Conservation (phyloP, 1,140 invertebrate species). For the Palaemon carinicauda region DNA sequence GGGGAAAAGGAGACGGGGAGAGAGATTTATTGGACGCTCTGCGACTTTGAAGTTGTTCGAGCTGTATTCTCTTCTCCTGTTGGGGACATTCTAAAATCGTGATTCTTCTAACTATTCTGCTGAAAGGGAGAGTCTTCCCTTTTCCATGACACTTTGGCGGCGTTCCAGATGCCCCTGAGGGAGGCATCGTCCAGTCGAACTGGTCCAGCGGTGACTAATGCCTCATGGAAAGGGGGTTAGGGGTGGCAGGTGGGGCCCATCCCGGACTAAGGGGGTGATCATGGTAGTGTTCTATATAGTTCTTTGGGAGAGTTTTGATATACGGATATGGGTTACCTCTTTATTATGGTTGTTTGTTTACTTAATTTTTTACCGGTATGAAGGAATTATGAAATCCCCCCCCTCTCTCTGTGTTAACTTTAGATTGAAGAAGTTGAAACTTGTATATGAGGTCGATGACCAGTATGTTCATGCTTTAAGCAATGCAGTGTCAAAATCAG, state of each 20-base stretch:
- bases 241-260: too few species aligned
- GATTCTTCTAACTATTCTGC: background rate
- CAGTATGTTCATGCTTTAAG: too few species aligned
- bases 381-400: too few species aligned
- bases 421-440: too few species aligned
- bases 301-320: background rate
- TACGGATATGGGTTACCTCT: background rate
- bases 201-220: conserved; percentile 27
- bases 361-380: too few species aligned
- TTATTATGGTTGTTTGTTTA: background rate
- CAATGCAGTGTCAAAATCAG: too few species aligned
- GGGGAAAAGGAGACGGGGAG: background rate
- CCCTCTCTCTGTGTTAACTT: too few species aligned
- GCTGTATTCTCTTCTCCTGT: background rate
- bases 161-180: conserved; percentile 4
- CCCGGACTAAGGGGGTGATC: background rate
- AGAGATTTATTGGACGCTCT: background rate
- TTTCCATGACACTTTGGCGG: background rate
- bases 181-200: background rate
- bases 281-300: background rate
- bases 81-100: background rate
- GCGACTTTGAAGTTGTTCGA: background rate
- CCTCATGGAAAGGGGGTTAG: background rate
- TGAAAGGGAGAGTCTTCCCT: conserved; percentile 14
- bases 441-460: too few species aligned